Conservation (phyloP, 2,888 invertebrate genomes). For the Pocota personata region DNA sequence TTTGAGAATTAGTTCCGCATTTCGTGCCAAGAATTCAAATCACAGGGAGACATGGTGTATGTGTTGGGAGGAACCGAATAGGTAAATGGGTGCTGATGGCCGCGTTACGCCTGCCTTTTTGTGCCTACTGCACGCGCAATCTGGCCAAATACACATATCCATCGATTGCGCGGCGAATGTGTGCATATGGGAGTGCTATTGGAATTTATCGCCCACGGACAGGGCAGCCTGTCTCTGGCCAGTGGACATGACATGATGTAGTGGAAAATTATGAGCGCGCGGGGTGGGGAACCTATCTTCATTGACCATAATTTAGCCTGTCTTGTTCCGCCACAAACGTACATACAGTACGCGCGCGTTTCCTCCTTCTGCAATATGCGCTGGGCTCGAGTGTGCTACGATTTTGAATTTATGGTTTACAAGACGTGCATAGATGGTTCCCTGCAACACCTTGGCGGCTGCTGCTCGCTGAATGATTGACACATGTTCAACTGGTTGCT, state of each 20-base stretch:
- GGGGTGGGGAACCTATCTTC: conserved; percentile 48
- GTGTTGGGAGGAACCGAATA: conserved; percentile 2
- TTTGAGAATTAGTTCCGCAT: conserved; percentile 62
- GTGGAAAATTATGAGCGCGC: conserved; percentile 69
- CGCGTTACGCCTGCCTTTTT: conserved; percentile 46
- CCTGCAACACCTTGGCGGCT: conserved; percentile 60
- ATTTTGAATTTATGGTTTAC: conserved; percentile 69
- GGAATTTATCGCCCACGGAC: conserved; percentile 73
- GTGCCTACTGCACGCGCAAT: conserved; percentile 40
- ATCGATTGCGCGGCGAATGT: conserved; percentile 26
- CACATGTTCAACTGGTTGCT: conserved; percentile 67
- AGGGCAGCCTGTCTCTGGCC: conserved; percentile 46
- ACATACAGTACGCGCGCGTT: conserved; percentile 49
- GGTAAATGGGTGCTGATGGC: conserved; percentile 59
- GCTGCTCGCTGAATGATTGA: conserved; percentile 60
- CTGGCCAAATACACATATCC: conserved; percentile 20
- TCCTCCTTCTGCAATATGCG: conserved; percentile 62
- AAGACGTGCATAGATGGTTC: conserved; percentile 61
- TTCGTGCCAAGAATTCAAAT: conserved; percentile 64
- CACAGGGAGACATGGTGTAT: conserved; percentile 28
- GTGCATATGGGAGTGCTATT: conserved; percentile 69
- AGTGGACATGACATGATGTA: conserved; percentile 67
- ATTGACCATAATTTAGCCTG: conserved; percentile 69
- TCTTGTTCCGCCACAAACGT: conserved; percentile 67
- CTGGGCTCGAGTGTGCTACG: conserved; percentile 38